Evolutionary conservation across 2,888 invertebrate species (phyloP).

Genomic region (Furcula furcula): DNA sequence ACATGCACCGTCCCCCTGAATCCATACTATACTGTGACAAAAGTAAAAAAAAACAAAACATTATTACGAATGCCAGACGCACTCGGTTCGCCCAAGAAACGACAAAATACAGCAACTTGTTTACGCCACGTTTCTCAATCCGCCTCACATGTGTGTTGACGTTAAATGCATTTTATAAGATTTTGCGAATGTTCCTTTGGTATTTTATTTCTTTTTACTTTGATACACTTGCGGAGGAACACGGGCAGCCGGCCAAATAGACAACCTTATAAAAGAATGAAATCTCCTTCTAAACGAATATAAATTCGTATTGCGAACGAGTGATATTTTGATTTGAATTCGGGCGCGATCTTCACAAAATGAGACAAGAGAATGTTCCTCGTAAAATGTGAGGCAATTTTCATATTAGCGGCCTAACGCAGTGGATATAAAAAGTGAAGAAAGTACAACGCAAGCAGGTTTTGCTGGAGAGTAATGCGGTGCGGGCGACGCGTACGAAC

Average conservation of each 20-base stretch:
- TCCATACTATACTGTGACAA: slow-evolving; percentile 33
- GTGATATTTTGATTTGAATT: slow-evolving; percentile 33
- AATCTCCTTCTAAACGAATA: slow-evolving; percentile 58
- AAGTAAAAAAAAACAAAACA: slow-evolving; percentile 42
- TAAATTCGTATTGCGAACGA: slow-evolving; percentile 44
- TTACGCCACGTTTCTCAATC: slow-evolving; percentile 50
- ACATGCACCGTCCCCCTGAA: not conserved
- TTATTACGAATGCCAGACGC: slow-evolving; percentile 47
- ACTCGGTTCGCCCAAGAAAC: slow-evolving; percentile 33
- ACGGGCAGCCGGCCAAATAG: slow-evolving; percentile 69
- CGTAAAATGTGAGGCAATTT: slow-evolving; percentile 22
- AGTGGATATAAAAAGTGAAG: slow-evolving; percentile 45
- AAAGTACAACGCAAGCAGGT: slow-evolving; percentile 44
- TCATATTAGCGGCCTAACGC: slow-evolving; percentile 33
- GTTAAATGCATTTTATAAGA: slow-evolving; percentile 73
- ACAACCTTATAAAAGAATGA: slow-evolving; percentile 64
- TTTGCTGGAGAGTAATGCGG: slow-evolving; percentile 52
- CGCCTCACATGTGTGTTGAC: slow-evolving; percentile 63
- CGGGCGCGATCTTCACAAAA: slow-evolving; percentile 16
- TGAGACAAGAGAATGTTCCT: slow-evolving; percentile 10
- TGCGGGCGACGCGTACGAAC: slow-evolving; percentile 41
- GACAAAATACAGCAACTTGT: slow-evolving; percentile 57
- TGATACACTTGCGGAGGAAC: slow-evolving; percentile 58
- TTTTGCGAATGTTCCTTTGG: slow-evolving; percentile 64
- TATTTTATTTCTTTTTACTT: slow-evolving; percentile 62